Conservation (phyloP, 1,140 invertebrate species). For the Coelopa frigida region DNA sequence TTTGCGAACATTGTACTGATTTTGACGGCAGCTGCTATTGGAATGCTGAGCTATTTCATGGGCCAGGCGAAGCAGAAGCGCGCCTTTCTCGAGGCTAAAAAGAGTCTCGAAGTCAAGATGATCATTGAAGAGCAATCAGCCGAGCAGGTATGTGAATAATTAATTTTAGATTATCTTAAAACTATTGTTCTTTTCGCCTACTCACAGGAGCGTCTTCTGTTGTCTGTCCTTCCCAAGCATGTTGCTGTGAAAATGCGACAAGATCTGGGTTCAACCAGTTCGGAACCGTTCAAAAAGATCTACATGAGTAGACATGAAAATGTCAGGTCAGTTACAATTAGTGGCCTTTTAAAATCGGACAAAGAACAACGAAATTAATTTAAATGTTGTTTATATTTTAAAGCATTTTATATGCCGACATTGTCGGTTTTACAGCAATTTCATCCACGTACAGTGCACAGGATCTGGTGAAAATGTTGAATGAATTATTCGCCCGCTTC, state of each 20-base stretch:
- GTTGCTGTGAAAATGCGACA: conserved; percentile 91
- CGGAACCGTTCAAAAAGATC: conserved; percentile 92
- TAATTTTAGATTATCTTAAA: background rate
- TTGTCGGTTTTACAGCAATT: conserved; percentile 89
- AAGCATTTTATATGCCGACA: conserved; percentile 85
- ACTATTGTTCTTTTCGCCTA: conserved; percentile 20
- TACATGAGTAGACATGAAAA: conserved; percentile 96
- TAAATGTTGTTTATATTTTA: background rate
- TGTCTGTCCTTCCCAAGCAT: conserved; percentile 90
- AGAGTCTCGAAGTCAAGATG: conserved; percentile 84
- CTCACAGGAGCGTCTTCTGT: conserved; percentile 80
- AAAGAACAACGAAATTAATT: background rate
- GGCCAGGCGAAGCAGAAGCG: conserved; percentile 78
- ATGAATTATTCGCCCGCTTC: conserved; percentile 89
- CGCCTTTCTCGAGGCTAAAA: conserved; percentile 84
- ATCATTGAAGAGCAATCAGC: conserved; percentile 88
- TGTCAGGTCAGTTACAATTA: conserved; percentile 64
- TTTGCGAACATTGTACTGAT: conserved; percentile 62
- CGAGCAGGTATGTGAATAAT: conserved; percentile 62
- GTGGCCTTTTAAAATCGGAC: background rate
- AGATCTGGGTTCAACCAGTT: conserved; percentile 78
- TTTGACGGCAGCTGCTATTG: conserved; percentile 62
- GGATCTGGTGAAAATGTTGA: conserved; percentile 87
- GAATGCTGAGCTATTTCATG: conserved; percentile 70
- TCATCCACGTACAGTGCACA: conserved; percentile 91